Base-by-base conservation (phyloP, 1,140 invertebrate genomes). In the Forficula auricularia region DNA sequence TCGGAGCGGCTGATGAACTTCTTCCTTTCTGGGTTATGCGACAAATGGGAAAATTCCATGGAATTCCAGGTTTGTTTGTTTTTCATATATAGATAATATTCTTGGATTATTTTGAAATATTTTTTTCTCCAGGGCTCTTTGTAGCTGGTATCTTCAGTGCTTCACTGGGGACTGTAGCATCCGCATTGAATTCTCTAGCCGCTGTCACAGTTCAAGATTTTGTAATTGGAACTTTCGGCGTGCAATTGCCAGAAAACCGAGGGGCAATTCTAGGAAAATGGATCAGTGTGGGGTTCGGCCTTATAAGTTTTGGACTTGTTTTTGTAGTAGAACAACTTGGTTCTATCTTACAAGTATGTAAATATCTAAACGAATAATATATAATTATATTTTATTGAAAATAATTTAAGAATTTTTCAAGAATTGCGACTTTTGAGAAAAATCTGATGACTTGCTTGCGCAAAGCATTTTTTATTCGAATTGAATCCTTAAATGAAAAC, bases 171-270 rank as follows among this genome's bases (percentile, higher is more conserved):
- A 92, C 90, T 3, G 82, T 95, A 2, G 89, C 88, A 0, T 87
- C 85, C 16, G 86, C 87, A 0, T 59, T 94, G 36, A 94, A 92
- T 57, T 90, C 88, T 0, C 60, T 95, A 36, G 78, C 89, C 0
- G 88, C 90, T 0, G 82, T 94, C 3, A 82, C 82, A 2, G 78
- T 86, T 54, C 79, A 94, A 60, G 90, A 95, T 61, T 72, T 91
- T 41, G 60, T 89, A 0, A 72, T 71, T 37, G 74, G 75, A 3
- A 62, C 77, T 2, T 70, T 80, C 19, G 70, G 70, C 9, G 70
- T 77, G 14, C 69, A 74, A 42, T 58, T 89, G 39, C 70, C 74
- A 1, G 76, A 83, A 3, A 58, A 70, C 10, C 77, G 71, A 57
- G 79, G 79, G 32, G 81, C 82, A 1, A 50, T 63, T 41, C 65